These are phyloP conservation scores for Diplodus puntazzo DNA, from an alignment of 2,797 vertebrate species.

Conservation along the genomic window DNA sequence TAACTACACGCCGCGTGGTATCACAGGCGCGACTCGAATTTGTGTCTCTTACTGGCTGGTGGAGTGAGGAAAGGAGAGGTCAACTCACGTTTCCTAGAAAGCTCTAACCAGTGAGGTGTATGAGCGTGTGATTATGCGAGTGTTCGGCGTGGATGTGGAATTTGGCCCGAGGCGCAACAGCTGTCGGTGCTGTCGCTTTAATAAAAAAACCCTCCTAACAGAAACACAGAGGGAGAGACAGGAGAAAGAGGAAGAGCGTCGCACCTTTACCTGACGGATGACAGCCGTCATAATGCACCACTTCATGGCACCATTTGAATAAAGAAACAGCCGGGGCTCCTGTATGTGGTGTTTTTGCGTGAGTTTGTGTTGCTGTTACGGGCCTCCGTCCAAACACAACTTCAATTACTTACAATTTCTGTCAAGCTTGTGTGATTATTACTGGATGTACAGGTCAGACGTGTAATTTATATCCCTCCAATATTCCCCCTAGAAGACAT, in stretches of 20 bases:
- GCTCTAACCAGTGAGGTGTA: slow-evolving; percentile 58
- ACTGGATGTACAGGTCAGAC: slow-evolving; percentile 52
- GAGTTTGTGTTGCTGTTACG: slow-evolving; percentile 43
- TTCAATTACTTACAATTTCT: slow-evolving; percentile 68
- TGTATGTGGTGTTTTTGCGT: slow-evolving; percentile 46
- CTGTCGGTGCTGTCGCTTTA: slow-evolving; percentile 37
- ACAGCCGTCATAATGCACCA: slow-evolving; percentile 62
- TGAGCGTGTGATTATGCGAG: slow-evolving; percentile 33
- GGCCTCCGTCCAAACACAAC: slow-evolving; percentile 79
- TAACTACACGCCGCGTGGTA: background rate
- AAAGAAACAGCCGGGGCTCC: slow-evolving; percentile 68
- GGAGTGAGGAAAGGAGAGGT: slow-evolving; percentile 67
- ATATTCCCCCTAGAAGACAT: slow-evolving; percentile 16
- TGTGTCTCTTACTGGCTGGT: background rate
- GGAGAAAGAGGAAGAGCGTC: slow-evolving; percentile 21
- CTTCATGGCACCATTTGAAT: slow-evolving; percentile 55
- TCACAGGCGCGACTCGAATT: background rate
- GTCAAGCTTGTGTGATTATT: slow-evolving; percentile 55
- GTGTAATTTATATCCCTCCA: slow-evolving; percentile 52
- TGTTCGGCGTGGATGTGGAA: slow-evolving; percentile 70
- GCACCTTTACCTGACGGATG: slow-evolving; percentile 63
- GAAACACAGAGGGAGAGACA: slow-evolving; percentile 46
- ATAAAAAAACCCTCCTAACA: slow-evolving; percentile 14
- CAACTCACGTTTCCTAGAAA: slow-evolving; percentile 81
- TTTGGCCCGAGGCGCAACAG: slow-evolving; percentile 74